Base-by-base conservation (phyloP, 2,888 invertebrate species). In the Trissonchulus latispiculum region DNA sequence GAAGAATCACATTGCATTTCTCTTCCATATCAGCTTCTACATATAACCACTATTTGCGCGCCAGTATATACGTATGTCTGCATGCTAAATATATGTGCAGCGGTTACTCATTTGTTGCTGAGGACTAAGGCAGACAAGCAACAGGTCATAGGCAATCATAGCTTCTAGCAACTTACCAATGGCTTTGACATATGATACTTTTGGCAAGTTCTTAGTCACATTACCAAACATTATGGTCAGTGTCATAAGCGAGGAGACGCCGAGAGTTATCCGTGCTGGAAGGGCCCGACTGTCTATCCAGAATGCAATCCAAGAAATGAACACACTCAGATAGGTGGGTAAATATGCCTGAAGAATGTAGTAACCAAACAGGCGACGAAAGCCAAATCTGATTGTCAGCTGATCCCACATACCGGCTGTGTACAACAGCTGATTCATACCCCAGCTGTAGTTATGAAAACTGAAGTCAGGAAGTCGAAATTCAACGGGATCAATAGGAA, bases 181-280 rank as follows among this genome's bases (percentile, higher is more conserved):
- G n/a, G 69, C 73, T 72, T 73, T 73, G 35, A 73, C 71, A 36
- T 73, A 72, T 2, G 72, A 76, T 2, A 71, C 72, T 71, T 36
- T 33, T 15, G 72, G 72, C 62, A 71, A 32, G 35, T 71, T 71
- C n/a, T 68, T 68, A 28, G 37, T 68, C n/a, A 71, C 72, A 68
- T 69, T 71, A 29, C 72, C 72, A 31, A 71, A 71, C 64, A 31
- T 23, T 3, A 70, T n/a, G 2, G 70, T 70, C 70, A 70, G 32
- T 48, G 70, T 33, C 70, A 70, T 70, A 2, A 70, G 48, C 61
- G 70, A 70, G 37, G 31, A 31, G 2, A 70, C 70, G 2, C 70
- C 70, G 67, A 71, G 64, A 2, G 72, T 71, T 2, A 71, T 71
- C 2, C 72, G 72, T 3, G 72, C 72, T 3, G 72, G 66, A 28